Percentiles rank a stretch among this genome's conserved stretches.
phyloP scores from a whole-genome alignment of 2,113 vertebrate species.

The Cygnus buccinator region DNA sequence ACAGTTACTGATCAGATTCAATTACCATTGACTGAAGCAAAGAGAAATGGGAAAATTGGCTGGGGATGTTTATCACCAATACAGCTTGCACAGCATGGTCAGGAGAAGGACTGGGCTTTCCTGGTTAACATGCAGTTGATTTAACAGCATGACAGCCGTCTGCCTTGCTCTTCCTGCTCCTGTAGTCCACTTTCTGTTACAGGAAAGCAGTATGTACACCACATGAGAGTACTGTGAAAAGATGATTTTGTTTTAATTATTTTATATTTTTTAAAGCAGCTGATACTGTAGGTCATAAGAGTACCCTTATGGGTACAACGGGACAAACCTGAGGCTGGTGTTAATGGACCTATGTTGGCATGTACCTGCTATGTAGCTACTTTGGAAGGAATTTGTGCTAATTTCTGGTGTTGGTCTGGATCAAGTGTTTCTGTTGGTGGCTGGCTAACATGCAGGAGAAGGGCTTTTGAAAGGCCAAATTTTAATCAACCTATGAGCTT shows the following conservation, averaged over 20 bases:
- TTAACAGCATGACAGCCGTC: not conserved
- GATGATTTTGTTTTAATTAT: not conserved
- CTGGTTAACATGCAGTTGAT: not conserved
- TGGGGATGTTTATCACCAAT: not conserved
- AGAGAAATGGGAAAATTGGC: not conserved
- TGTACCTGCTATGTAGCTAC: not conserved
- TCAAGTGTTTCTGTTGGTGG: not conserved
- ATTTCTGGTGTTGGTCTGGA: not conserved
- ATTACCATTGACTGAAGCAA: not conserved
- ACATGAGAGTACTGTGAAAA: rapidly evolving
- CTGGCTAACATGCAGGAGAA: not conserved
- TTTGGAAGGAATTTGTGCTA: not conserved
- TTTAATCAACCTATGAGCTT: not conserved
- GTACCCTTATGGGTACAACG: not conserved
- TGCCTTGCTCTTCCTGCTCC: not conserved
- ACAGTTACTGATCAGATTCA: not conserved
- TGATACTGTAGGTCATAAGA: not conserved
- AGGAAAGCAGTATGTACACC: not conserved
- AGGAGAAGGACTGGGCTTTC: not conserved
- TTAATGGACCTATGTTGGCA: rapidly evolving
- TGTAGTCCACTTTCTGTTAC: not conserved
- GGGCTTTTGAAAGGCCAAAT: not conserved
- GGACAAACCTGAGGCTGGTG: not conserved
- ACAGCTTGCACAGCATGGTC: rapidly evolving
- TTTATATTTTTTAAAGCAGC: not conserved